phyloP scores from a whole-genome alignment of 2,888 invertebrate genomes.

The Agriopis aurantiaria region DNA sequence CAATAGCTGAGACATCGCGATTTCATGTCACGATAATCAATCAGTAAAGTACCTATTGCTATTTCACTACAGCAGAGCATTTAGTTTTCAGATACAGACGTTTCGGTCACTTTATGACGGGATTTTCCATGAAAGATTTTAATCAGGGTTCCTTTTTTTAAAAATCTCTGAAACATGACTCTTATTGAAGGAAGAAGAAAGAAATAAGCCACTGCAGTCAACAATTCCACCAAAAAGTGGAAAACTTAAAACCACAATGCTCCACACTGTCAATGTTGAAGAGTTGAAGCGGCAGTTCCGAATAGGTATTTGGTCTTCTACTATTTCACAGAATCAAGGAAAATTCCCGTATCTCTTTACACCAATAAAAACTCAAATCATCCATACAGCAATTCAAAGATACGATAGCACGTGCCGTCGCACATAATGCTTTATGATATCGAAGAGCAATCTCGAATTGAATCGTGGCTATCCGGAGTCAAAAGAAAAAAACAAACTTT shows the following conservation, averaged over 20 bases:
- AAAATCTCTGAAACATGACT: not conserved
- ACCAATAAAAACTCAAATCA: slow-evolving; percentile 45
- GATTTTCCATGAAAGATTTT: not conserved
- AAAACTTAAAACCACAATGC: not conserved
- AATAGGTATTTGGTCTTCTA: slow-evolving; percentile 7
- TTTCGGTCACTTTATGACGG: not conserved
- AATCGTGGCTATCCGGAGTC: slow-evolving; percentile 55
- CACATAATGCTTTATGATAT: slow-evolving; percentile 64
- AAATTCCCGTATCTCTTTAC: slow-evolving; percentile 34
- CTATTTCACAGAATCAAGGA: slow-evolving; percentile 28
- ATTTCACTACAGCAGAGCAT: slow-evolving; percentile 1
- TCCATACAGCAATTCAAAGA: slow-evolving; percentile 44
- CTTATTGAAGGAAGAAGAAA: no score
- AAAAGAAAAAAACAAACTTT: slow-evolving; percentile 59
- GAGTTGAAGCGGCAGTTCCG: not conserved
- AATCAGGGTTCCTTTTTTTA: not conserved
- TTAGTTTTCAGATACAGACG: not conserved
- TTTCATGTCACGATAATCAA: slow-evolving; percentile 24
- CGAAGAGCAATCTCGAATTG: slow-evolving; percentile 58
- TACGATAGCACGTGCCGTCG: slow-evolving; percentile 71
- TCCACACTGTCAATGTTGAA: not conserved
- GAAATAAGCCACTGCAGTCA: no score
- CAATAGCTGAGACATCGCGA: slow-evolving; percentile 21
- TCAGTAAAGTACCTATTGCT: slow-evolving; percentile 3
- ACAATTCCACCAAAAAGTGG: no score